Evolutionary conservation across 2,113 vertebrate genomes (phyloP).

Genomic region (Phylloscopus whistleri): DNA sequence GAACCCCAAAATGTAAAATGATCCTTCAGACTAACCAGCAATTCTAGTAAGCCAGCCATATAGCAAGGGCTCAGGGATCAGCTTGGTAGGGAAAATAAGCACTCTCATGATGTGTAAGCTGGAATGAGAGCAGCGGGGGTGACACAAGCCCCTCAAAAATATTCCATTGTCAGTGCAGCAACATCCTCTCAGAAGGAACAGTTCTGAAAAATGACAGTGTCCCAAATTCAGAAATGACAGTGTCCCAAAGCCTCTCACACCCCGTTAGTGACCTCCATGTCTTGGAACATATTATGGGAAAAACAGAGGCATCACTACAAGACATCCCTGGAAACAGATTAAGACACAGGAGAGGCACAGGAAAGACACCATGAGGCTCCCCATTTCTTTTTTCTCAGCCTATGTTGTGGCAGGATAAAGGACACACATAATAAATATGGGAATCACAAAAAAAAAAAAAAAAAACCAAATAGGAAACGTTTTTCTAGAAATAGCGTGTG

Average conservation of each 20-base stretch:
- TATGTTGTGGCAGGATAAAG: not conserved
- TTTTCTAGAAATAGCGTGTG: not conserved
- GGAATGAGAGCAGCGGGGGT: too few relatives aligned
- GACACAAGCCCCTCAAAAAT: not conserved
- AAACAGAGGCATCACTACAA: not conserved
- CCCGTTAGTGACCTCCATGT: fast-evolving
- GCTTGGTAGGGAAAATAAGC: not conserved
- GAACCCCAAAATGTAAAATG: not conserved
- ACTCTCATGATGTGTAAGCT: not conserved
- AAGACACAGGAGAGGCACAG: not conserved
- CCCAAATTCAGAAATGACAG: not conserved
- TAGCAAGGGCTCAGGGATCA: not conserved
- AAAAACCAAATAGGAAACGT: not conserved
- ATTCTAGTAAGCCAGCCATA: not conserved
- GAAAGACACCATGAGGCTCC: not conserved
- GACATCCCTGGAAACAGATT: not conserved
- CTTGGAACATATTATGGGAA: not conserved
- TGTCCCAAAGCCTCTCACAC: not conserved
- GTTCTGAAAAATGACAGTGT: not conserved
- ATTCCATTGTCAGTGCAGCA: not conserved
- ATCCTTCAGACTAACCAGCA: not conserved
- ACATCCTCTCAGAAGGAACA: not conserved
- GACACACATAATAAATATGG: not conserved
- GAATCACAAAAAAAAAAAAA: not conserved
- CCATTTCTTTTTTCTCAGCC: not conserved